These are phyloP conservation scores for Mayetiola destructor DNA, from an alignment of 2,888 invertebrate species.

Conservation along the genomic window DNA sequence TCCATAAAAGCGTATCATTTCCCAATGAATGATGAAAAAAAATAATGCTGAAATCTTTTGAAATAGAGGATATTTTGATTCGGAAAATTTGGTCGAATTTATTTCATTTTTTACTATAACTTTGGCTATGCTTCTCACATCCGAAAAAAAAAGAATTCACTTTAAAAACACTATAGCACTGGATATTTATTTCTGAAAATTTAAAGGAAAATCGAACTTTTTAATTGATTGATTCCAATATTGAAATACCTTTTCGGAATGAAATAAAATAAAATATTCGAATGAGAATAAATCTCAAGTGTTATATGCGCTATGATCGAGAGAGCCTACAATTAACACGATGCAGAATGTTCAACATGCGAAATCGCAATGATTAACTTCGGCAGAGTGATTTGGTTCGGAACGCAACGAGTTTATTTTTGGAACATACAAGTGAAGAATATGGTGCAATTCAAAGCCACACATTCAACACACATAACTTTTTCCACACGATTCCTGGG, in stretches of 20 bases:
- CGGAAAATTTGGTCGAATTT: no score
- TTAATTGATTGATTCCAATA: no score
- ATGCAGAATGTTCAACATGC: constrained; percentile 32
- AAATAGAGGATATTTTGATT: no score
- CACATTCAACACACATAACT: constrained; percentile 19
- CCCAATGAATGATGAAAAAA: no score
- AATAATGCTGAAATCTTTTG: no score
- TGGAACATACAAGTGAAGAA: not conserved
- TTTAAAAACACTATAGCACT: no score
- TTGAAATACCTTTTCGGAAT: not conserved
- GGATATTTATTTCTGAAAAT: no score
- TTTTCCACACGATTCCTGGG: constrained; percentile 21
- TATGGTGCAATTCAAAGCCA: not conserved
- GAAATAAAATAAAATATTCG: not conserved
- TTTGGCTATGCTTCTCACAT: no score
- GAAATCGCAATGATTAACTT: constrained; percentile 31
- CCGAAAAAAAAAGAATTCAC: no score
- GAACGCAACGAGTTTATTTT: constrained; percentile 5
- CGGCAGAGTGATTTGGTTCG: constrained; percentile 15
- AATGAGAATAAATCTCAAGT: not conserved
- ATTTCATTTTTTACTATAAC: no score
- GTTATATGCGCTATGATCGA: not conserved
- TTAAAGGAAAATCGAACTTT: no score
- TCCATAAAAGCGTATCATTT: no score
- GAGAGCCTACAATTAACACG: constrained; percentile 18